These are phyloP conservation scores for Oscheius sp. DNA, from an alignment of 2,888 invertebrate genomes.

Conservation along the genomic window DNA sequence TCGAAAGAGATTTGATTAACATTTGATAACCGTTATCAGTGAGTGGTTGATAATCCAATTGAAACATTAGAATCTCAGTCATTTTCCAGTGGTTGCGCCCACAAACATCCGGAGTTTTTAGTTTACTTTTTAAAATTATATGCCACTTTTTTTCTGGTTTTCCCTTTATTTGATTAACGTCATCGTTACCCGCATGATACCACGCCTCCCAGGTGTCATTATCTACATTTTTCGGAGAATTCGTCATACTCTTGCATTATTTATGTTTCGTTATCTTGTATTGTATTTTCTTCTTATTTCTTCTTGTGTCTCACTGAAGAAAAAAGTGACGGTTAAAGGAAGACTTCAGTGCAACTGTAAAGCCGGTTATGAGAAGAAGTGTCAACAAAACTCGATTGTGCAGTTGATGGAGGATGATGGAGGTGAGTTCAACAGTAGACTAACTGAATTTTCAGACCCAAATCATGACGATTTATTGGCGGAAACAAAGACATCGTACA, in stretches of 20 bases:
- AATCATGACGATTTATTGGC: neutral
- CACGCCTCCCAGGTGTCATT: neutral
- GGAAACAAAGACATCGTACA: neutral
- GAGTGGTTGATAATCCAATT: no score
- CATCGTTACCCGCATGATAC: constrained; percentile 2
- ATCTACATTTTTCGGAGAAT: no score
- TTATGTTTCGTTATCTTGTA: no score
- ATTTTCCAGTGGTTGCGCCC: no score
- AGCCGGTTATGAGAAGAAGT: neutral
- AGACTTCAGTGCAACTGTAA: constrained; percentile 2
- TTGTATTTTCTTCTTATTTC: neutral
- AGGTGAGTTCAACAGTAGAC: neutral
- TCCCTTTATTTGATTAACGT: neutral
- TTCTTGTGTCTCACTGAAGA: neutral
- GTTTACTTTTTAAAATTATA: neutral
- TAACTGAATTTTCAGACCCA: neutral
- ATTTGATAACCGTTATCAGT: constrained; percentile 24
- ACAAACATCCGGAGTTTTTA: neutral
- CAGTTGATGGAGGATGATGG: constrained; percentile 14
- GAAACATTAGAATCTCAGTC: no score
- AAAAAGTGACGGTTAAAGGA: neutral
- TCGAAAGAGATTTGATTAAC: constrained; percentile 15
- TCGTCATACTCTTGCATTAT: no score
- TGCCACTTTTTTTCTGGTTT: neutral
- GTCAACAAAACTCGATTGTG: neutral